Evolutionary conservation across 2,113 vertebrate species (phyloP).

Genomic region (Antidorcas marsupialis): DNA sequence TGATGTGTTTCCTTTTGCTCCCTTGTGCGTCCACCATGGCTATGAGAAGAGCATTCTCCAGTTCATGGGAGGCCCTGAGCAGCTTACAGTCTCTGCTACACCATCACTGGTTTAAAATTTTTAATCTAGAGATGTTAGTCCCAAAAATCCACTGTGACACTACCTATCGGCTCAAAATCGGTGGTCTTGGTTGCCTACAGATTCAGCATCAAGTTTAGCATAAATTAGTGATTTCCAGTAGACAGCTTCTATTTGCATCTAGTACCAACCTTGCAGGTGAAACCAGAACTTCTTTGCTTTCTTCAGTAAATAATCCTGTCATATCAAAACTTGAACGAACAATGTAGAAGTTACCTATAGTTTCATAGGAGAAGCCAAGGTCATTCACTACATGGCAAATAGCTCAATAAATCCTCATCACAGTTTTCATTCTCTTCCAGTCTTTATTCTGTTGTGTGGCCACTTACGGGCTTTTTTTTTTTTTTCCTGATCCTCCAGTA

Average conservation of each 20-base stretch:
- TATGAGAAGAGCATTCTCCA: background rate
- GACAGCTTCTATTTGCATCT: background rate
- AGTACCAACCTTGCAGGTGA: background rate
- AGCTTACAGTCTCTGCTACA: background rate
- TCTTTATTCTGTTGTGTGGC: background rate
- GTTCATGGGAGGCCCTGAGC: background rate
- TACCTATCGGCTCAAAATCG: background rate
- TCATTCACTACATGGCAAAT: background rate
- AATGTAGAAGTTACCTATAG: background rate
- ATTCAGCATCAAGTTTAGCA: background rate
- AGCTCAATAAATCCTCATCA: background rate
- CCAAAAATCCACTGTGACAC: background rate
- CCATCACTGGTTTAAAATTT: background rate
- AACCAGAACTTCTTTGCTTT: background rate
- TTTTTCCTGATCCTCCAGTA: background rate
- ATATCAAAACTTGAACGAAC: background rate
- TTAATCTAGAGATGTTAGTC: background rate
- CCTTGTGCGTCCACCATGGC: background rate
- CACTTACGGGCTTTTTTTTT: background rate
- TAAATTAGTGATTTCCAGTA: background rate
- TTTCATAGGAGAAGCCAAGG: background rate
- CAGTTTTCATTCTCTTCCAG: background rate
- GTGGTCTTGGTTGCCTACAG: background rate
- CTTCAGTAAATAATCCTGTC: background rate
- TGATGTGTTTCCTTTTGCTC: background rate